Conservation (phyloP, 92 coral and sea anemone genomes). For the Anthopleura xanthogrammica region DNA sequence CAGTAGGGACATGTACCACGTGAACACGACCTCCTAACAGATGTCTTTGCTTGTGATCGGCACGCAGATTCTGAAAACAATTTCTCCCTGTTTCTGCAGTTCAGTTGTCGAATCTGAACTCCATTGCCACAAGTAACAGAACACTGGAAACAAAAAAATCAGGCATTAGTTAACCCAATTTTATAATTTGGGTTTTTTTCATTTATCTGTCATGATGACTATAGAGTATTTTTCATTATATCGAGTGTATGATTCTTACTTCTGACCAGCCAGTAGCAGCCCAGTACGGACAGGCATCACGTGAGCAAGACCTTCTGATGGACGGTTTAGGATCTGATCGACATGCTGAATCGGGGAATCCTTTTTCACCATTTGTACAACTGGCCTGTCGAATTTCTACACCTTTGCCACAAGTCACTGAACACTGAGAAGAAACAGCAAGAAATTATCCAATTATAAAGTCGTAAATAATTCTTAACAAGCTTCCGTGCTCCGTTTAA, state of each 20-base stretch:
- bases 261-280: slow-evolving; percentile 45
- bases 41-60: slow-evolving; percentile 32
- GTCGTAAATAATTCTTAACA: no score
- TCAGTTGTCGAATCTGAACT: slow-evolving; percentile 46
- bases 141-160: slow-evolving; percentile 49
- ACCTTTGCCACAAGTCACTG: slow-evolving; percentile 80
- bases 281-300: slow-evolving; percentile 70
- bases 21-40: slow-evolving; percentile 36
- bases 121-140: slow-evolving; percentile 84
- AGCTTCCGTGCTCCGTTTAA: no score
- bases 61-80: slow-evolving; percentile 39
- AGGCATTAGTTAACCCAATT: no score
- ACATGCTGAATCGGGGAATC: slow-evolving; percentile 39
- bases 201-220: no score
- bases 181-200: no score
- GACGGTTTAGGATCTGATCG: slow-evolving; percentile 33
- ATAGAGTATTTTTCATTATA: no score
- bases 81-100: slow-evolving; percentile 46
- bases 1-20: slow-evolving; percentile 62
- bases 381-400: slow-evolving; percentile 49
- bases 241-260: slow-evolving; percentile 29
- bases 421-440: slow-evolving; percentile 55
- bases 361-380: slow-evolving; percentile 45
- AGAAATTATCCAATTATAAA: background rate
- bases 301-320: slow-evolving; percentile 36